Evolutionary conservation across 1,140 invertebrate genomes (phyloP).

Genomic region (Zophobas atratus): DNA sequence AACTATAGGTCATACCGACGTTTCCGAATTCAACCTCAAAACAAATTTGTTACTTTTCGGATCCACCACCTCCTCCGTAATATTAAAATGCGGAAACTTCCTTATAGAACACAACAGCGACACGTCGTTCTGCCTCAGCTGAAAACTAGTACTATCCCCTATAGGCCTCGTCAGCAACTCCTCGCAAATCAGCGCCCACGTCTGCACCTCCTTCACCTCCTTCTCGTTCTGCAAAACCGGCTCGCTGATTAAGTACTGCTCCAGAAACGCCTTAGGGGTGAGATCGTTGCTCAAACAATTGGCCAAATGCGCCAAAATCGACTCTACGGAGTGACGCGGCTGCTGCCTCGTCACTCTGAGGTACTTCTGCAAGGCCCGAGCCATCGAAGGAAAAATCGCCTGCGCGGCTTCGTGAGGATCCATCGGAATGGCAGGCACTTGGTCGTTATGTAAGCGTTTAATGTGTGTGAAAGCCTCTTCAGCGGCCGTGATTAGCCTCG

Average conservation of each 20-base stretch:
- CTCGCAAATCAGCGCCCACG: constrained; percentile 95
- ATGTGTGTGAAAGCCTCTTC: constrained; percentile 99
- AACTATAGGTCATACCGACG: constrained; percentile 86
- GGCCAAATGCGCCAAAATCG: constrained; percentile 89
- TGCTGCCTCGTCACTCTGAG: constrained; percentile 95
- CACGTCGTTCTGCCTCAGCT: constrained; percentile 94
- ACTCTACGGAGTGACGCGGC: constrained; percentile 94
- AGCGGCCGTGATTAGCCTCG: constrained; percentile 90
- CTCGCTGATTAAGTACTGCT: constrained; percentile 86
- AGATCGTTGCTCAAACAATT: constrained; percentile 93
- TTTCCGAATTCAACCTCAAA: constrained; percentile 94
- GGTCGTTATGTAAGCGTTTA: constrained; percentile 82
- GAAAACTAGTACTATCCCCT: constrained; percentile 87
- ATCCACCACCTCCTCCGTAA: constrained; percentile 96
- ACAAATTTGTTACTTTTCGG: constrained; percentile 97
- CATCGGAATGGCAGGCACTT: constrained; percentile 80
- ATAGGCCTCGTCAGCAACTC: constrained; percentile 89
- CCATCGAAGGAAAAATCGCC: constrained; percentile 97
- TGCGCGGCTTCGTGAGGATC: constrained; percentile 96
- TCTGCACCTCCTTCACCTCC: constrained; percentile 82
- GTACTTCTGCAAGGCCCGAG: constrained; percentile 96
- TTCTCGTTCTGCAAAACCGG: constrained; percentile 87
- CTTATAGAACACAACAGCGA: constrained; percentile 90
- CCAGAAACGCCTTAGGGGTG: constrained; percentile 93
- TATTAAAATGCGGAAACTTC: constrained; percentile 91